phyloP scores from a whole-genome alignment of 2,888 invertebrate species.

The Drosophila imparisetae region DNA sequence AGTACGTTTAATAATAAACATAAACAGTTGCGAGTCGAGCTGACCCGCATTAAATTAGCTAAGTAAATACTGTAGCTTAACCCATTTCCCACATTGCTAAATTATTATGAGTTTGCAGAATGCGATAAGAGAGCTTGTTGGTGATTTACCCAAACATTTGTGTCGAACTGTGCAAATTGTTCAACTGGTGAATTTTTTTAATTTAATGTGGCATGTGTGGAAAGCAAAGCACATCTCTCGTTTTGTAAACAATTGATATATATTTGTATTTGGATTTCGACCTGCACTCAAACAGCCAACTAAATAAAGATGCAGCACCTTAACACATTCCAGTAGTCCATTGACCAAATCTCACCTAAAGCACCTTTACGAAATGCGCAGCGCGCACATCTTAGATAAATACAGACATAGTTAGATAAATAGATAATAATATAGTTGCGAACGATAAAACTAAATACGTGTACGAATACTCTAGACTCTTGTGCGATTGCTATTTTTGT shows the following conservation, averaged over 20 bases:
- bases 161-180: background rate
- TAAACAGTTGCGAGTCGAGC: slow-evolving; percentile 3
- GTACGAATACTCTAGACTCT: slow-evolving; percentile 14
- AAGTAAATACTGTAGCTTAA: slow-evolving; percentile 4
- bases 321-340: slow-evolving; percentile 11
- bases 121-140: background rate
- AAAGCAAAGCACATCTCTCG: slow-evolving; percentile 10
- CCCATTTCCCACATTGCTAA: background rate
- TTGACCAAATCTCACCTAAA: background rate
- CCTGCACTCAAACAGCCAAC: background rate
- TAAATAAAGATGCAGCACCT: background rate
- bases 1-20: background rate
- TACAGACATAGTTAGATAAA: background rate
- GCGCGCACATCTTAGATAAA: background rate
- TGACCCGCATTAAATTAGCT: slow-evolving; percentile 4
- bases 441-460: slow-evolving; percentile 47
- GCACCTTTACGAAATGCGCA: slow-evolving; percentile 43
- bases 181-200: background rate
- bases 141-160: background rate
- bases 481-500: slow-evolving; percentile 19
- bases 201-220: slow-evolving; percentile 1
- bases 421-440: slow-evolving; percentile 19
- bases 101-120: slow-evolving; percentile 2
- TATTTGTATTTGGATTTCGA: background rate
- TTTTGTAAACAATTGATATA: background rate